Conservation (phyloP, 2,797 vertebrate genomes). For the Smutsia temminckii region DNA sequence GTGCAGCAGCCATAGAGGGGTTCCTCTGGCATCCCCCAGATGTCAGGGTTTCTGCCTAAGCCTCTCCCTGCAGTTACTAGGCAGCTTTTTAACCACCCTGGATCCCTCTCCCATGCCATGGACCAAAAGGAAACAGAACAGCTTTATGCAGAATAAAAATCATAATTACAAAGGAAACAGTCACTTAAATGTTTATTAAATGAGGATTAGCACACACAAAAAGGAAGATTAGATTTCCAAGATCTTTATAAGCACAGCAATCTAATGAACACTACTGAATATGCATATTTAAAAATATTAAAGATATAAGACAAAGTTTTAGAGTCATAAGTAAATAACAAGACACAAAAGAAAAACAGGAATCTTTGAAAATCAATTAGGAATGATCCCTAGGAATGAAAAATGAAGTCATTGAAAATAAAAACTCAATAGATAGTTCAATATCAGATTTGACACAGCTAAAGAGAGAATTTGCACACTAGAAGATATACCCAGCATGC, state of each 20-base stretch:
- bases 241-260: not conserved
- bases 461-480: not conserved
- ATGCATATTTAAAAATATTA: not conserved
- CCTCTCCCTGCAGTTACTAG: too few relatives aligned
- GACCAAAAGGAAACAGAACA: too few relatives aligned
- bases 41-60: too few relatives aligned
- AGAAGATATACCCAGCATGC: not conserved
- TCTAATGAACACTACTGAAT: not conserved
- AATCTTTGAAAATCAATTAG: not conserved
- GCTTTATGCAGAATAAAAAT: not conserved
- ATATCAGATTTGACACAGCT: not conserved
- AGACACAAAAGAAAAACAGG: not conserved
- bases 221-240: not conserved
- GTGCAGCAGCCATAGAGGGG: too few relatives aligned
- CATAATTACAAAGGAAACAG: conserved; percentile 1
- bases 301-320: conserved; percentile 19
- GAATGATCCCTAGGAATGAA: not conserved
- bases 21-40: too few relatives aligned
- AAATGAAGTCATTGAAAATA: conserved; percentile 6
- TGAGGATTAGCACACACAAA: not conserved
- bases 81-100: too few relatives aligned
- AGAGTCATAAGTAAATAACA: not conserved
- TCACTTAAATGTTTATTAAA: not conserved
- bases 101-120: too few relatives aligned
- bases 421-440: not conserved